phyloP scores from a whole-genome alignment of 1,140 invertebrate genomes.

The Mamestra configurata region DNA sequence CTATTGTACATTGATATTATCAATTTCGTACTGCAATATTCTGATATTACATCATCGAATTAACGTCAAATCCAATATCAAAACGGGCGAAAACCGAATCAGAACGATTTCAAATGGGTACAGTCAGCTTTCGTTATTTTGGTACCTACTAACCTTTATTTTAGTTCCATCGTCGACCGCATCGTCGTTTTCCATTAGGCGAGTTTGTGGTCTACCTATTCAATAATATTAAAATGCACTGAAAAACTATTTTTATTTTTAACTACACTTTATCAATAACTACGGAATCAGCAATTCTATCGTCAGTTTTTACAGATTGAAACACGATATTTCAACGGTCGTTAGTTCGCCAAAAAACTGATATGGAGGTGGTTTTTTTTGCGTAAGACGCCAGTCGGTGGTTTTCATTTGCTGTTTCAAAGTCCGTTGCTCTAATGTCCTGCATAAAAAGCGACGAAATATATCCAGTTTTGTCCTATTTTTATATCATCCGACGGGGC shows the following conservation, averaged over 20 bases:
- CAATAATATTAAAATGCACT: no score
- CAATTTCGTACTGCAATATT: not conserved
- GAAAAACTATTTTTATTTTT: no score
- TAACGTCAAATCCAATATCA: conserved; percentile 35
- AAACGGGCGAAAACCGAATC: conserved; percentile 16
- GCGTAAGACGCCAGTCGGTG: not conserved
- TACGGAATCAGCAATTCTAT: not conserved
- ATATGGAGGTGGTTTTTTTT: not conserved
- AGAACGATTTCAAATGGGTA: not conserved
- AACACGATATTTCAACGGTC: not conserved
- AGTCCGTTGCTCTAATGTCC: not conserved
- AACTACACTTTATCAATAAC: no score
- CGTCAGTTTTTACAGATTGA: not conserved
- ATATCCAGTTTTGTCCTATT: not conserved
- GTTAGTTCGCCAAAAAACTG: not conserved
- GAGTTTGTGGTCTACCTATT: no score
- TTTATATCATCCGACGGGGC: no score
- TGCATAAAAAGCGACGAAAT: not conserved
- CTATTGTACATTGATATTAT: conserved; percentile 27
- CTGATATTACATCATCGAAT: conserved; percentile 28
- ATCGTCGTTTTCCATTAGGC: no score
- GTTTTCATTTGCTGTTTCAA: conserved; percentile 1
- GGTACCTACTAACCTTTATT: not conserved
- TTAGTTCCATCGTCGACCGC: no score
- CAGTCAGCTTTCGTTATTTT: not conserved